phyloP scores from a whole-genome alignment of 2,797 vertebrate species.

The Fistularia tabacaria region DNA sequence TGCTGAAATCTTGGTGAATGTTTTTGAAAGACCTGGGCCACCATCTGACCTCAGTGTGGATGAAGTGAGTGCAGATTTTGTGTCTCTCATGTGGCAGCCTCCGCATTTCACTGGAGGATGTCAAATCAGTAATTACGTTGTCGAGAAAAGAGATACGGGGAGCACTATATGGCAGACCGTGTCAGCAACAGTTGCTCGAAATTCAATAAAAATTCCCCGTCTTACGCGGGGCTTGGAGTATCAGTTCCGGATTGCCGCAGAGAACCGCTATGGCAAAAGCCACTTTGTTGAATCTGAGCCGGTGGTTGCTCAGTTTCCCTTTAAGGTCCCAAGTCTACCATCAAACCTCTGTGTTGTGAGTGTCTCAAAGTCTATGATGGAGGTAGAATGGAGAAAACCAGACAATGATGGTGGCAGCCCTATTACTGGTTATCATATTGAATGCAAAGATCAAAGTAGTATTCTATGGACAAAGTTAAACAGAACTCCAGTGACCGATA shows the following conservation, averaged over 20 bases:
- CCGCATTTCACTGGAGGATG: slow-evolving; percentile 92
- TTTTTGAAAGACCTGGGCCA: slow-evolving; percentile 92
- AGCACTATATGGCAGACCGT: slow-evolving; percentile 89
- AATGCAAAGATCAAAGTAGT: slow-evolving; percentile 94
- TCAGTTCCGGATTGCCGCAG: slow-evolving; percentile 92
- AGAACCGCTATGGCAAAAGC: slow-evolving; percentile 96
- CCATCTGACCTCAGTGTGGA: slow-evolving; percentile 84
- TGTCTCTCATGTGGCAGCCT: slow-evolving; percentile 89
- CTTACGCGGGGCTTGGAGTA: slow-evolving; percentile 90
- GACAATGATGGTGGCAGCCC: slow-evolving; percentile 88
- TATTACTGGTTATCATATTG: slow-evolving; percentile 88
- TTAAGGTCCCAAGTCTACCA: slow-evolving; percentile 87
- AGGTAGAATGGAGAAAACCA: slow-evolving; percentile 86
- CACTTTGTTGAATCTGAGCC: slow-evolving; percentile 80
- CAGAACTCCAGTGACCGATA: slow-evolving; percentile 83
- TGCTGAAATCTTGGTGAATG: slow-evolving; percentile 81
- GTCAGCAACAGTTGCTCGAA: slow-evolving; percentile 93
- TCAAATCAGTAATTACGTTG: slow-evolving; percentile 93
- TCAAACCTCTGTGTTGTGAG: slow-evolving; percentile 78
- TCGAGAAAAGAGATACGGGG: slow-evolving; percentile 92
- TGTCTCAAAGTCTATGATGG: slow-evolving; percentile 87
- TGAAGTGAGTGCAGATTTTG: slow-evolving; percentile 89
- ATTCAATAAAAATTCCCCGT: slow-evolving; percentile 87
- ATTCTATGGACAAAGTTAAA: slow-evolving; percentile 95
- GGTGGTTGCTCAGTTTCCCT: slow-evolving; percentile 92